Conservation (phyloP, 2,888 invertebrate species). For the Hoplodrina ambigua region DNA sequence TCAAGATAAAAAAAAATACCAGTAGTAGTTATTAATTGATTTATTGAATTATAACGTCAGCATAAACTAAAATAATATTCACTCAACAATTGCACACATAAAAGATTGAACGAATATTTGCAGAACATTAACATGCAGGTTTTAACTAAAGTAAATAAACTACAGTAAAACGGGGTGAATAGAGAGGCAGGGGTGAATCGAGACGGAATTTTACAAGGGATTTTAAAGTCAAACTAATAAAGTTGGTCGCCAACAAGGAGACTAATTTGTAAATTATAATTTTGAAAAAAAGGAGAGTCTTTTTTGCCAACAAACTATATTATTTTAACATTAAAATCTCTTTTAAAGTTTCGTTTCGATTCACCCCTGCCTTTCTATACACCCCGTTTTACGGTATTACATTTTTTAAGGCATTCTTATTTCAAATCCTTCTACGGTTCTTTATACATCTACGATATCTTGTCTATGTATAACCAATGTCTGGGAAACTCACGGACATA, state of each 20-base stretch:
- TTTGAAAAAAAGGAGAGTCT: too few species aligned
- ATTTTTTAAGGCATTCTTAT: slow-evolving; percentile 40
- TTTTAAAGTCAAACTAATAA: too few species aligned
- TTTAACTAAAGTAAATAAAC: slow-evolving; percentile 27
- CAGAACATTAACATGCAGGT: slow-evolving; percentile 25
- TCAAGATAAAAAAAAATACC: slow-evolving; percentile 12
- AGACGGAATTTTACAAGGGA: too few species aligned
- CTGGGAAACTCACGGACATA: neutral
- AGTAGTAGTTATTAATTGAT: slow-evolving; percentile 73
- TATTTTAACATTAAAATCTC: too few species aligned
- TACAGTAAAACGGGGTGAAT: too few species aligned
- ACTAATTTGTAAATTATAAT: too few species aligned
- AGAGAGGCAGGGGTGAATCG: too few species aligned
- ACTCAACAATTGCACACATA: slow-evolving; percentile 77
- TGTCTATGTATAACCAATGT: neutral
- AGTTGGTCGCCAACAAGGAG: too few species aligned
- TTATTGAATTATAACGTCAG: slow-evolving; percentile 81
- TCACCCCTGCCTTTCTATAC: too few species aligned
- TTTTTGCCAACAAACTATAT: too few species aligned
- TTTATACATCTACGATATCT: neutral
- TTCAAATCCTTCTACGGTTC: slow-evolving; percentile 3
- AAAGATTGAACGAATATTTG: slow-evolving; percentile 56
- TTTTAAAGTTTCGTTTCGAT: too few species aligned
- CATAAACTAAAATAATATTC: slow-evolving; percentile 73
- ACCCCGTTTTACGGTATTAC: too few species aligned